Evolutionary conservation across 2,797 vertebrate species (phyloP), one percentile per base, ranked within the genome.

Genomic region (Loris lydekkerianus): DNA sequence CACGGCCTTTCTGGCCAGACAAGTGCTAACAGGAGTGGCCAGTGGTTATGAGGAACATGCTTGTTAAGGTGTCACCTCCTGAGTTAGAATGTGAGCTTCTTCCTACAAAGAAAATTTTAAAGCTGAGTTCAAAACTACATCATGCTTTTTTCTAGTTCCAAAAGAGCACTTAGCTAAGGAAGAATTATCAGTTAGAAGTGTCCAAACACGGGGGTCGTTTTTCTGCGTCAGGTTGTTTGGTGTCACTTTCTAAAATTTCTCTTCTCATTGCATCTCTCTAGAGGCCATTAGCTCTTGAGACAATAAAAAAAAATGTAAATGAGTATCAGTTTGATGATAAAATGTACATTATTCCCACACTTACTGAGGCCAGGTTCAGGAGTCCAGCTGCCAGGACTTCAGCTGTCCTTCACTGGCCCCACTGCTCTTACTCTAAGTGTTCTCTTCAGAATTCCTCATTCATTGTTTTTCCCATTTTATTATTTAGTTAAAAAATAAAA

Each of bases 91-190:
- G 0, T 10, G 18, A 78, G 29, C 23, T 17, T 23, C 27, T 53
- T 84, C 80, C 70, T 61, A 9, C 65, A 77, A 88, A 34, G 67
- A 73, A 70, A 29, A 40, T 46, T 56, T 58, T 43, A 81, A 65
- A 70, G 58, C 75, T 9, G 65, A 87, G 56, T 56, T 20, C 4
- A 46, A 46, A 46, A 46, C 58, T 15, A 7, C 1, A 61, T 61
- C 10, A 6, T 0, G 1, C 5, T 65, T 73, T 91, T 83, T 86
- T 78, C 65, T 46, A 0, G 17, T 81, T 73, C 37, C 17, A 23
- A 0, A 2, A 34, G 2, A 7, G 58, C 65, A 53, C 0, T 0
- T n/a, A 20, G 34, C 72, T 31, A 46, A 76, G 60, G 34, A 80
- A 80, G 40, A 85, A 27, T 7, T 7, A 11, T 20, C 31, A 37